phyloP scores from a whole-genome alignment of 2,888 invertebrate genomes.

The Lymantria monacha region DNA sequence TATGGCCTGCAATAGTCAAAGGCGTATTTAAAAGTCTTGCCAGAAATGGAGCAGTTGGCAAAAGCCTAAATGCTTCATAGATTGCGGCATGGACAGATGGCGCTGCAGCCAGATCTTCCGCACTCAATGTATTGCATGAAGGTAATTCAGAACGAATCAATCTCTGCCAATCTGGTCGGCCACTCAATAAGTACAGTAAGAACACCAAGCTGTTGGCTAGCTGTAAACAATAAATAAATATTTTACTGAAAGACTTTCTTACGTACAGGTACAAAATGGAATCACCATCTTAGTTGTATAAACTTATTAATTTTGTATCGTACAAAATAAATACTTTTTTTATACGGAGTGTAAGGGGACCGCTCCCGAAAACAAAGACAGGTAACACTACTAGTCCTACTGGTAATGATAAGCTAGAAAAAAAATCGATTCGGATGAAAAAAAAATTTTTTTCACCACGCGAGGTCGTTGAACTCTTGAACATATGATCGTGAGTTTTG shows the following conservation, averaged over 20 bases:
- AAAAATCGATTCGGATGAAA: too few relatives aligned
- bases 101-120: slow-evolving; percentile 84
- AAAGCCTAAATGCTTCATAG: slow-evolving; percentile 87
- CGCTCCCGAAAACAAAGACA: too few relatives aligned
- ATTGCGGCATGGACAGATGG: slow-evolving; percentile 90
- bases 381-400: too few relatives aligned
- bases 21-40: slow-evolving; percentile 89
- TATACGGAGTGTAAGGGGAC: too few relatives aligned
- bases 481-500: too few relatives aligned
- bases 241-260: not conserved
- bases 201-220: slow-evolving; percentile 91
- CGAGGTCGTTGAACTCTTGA: too few relatives aligned
- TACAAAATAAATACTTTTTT: too few relatives aligned
- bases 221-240: slow-evolving; percentile 59
- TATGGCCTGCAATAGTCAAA: slow-evolving; percentile 86
- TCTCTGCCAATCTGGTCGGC: slow-evolving; percentile 85
- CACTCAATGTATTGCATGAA: slow-evolving; percentile 77
- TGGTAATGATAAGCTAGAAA: too few relatives aligned
- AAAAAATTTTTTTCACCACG: too few relatives aligned
- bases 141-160: slow-evolving; percentile 86
- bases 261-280: too few relatives aligned
- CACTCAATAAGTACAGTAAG: slow-evolving; percentile 87
- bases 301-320: too few relatives aligned
- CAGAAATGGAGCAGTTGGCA: slow-evolving; percentile 90
- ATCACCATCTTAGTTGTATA: too few relatives aligned